phyloP scores from a whole-genome alignment of 1,140 invertebrate genomes.

The Drosophila pallidifrons region DNA sequence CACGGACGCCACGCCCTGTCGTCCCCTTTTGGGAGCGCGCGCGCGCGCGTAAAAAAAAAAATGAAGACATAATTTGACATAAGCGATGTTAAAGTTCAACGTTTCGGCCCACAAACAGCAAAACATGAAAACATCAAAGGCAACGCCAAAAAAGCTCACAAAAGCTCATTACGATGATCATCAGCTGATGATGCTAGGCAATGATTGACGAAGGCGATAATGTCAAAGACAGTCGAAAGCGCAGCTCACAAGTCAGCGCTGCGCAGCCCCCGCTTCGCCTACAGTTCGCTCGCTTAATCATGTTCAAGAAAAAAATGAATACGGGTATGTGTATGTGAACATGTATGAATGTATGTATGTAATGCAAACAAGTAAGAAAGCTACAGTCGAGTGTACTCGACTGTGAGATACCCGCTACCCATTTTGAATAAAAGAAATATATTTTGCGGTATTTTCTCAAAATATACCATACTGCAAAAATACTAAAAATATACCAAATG shows the following conservation, averaged over 20 bases:
- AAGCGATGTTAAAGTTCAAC: slow-evolving; percentile 80
- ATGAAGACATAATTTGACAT: slow-evolving; percentile 83
- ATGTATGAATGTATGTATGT: not conserved
- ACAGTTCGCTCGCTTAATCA: slow-evolving; percentile 36
- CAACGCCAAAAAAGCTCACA: slow-evolving; percentile 17
- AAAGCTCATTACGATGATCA: slow-evolving; percentile 24
- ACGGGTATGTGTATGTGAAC: too few species aligned
- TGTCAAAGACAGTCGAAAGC: slow-evolving; percentile 65
- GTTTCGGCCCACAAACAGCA: slow-evolving; percentile 24
- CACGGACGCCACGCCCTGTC: slow-evolving; percentile 62
- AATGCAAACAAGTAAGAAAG: too few species aligned
- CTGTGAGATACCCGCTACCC: too few species aligned
- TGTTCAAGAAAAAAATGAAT: slow-evolving; percentile 24
- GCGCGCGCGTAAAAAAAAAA: slow-evolving; percentile 4
- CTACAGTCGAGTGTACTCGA: too few species aligned
- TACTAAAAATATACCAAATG: too few species aligned
- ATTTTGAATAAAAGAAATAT: too few species aligned
- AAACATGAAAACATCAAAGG: slow-evolving; percentile 49
- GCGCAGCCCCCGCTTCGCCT: slow-evolving; percentile 5
- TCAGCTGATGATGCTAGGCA: slow-evolving; percentile 58
- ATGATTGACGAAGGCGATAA: slow-evolving; percentile 77
- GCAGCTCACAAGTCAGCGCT: slow-evolving; percentile 2
- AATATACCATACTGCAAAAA: too few species aligned
- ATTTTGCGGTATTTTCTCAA: too few species aligned
- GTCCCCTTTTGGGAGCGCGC: not conserved